Conservation (phyloP, 1,140 invertebrate species). For the Macrocentrus cingulum region DNA sequence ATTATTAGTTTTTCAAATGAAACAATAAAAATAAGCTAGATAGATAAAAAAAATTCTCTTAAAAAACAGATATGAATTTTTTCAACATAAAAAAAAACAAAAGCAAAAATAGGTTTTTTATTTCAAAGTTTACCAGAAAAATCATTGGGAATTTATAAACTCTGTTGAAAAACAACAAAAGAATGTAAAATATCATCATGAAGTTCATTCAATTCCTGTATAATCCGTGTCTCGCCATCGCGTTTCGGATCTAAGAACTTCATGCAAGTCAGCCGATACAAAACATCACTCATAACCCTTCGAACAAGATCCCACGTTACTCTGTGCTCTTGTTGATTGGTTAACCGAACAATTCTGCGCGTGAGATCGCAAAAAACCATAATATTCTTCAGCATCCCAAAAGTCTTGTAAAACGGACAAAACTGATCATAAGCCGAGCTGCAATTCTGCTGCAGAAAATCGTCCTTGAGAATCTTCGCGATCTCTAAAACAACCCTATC, state of each 20-base stretch:
- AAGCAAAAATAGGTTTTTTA: no score
- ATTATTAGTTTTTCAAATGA: no score
- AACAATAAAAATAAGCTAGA: no score
- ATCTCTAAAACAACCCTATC: conserved; percentile 82
- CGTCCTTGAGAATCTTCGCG: conserved; percentile 76
- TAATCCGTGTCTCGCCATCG: conserved; percentile 74
- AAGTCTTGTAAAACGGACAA: conserved; percentile 84
- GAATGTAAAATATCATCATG: conserved; percentile 68
- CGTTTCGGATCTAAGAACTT: conserved; percentile 81
- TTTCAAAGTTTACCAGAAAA: no score
- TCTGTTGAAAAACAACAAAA: conserved; percentile 71
- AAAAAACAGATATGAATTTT: no score
- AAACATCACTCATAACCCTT: conserved; percentile 68
- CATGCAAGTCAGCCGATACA: conserved; percentile 78
- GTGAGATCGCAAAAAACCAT: conserved; percentile 77
- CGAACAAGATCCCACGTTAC: conserved; percentile 77
- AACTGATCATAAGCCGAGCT: conserved; percentile 78
- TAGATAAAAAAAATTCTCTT: no score
- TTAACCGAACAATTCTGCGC: conserved; percentile 71
- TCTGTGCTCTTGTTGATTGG: conserved; percentile 73
- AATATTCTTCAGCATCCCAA: conserved; percentile 79
- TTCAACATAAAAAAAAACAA: no score
- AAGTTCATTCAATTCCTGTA: conserved; percentile 69
- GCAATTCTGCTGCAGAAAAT: conserved; percentile 79
- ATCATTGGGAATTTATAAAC: no score